These are phyloP conservation scores for Styela clava DNA, from an alignment of 23 tunicate genomes.

Conservation along the genomic window DNA sequence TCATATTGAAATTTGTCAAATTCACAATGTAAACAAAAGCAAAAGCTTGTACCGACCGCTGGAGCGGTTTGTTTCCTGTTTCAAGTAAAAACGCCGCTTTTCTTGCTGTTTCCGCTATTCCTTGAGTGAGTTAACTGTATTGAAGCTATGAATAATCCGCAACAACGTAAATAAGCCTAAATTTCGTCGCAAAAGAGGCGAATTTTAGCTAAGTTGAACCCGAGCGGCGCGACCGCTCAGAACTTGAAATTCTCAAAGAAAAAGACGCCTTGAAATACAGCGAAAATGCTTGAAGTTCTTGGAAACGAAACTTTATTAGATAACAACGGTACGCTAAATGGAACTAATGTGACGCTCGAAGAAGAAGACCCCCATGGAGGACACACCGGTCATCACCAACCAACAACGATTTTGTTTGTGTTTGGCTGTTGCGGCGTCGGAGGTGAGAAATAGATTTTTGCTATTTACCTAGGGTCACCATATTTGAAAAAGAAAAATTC, in stretches of 20 bases:
- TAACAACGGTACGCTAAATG: not conserved
- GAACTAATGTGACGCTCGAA: not conserved
- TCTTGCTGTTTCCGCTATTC: not conserved
- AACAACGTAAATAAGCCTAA: not conserved
- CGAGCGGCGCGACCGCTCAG: not conserved
- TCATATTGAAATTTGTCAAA: too few relatives aligned
- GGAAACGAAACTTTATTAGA: not conserved
- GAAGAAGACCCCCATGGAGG: not conserved
- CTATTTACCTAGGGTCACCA: too few relatives aligned
- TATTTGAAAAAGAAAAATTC: too few relatives aligned
- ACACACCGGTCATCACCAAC: constrained; percentile 12
- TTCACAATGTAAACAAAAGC: not conserved
- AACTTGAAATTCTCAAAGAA: not conserved
- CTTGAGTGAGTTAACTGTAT: too few relatives aligned
- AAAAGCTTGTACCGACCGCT: not conserved
- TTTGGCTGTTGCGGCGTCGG: constrained; percentile 72
- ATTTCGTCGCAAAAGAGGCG: not conserved
- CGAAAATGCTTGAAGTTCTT: not conserved
- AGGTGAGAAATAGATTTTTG: constrained; percentile 23
- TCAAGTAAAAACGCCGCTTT: not conserved
- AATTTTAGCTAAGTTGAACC: not conserved
- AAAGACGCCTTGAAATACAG: not conserved
- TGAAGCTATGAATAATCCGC: too few relatives aligned
- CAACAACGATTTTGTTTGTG: constrained; percentile 41
- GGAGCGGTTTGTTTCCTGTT: not conserved